A percentile compares a stretch with the other conserved stretches of the same genome.
Conservation (phyloP, 2,888 invertebrate genomes). For the Oligia latruncula region DNA sequence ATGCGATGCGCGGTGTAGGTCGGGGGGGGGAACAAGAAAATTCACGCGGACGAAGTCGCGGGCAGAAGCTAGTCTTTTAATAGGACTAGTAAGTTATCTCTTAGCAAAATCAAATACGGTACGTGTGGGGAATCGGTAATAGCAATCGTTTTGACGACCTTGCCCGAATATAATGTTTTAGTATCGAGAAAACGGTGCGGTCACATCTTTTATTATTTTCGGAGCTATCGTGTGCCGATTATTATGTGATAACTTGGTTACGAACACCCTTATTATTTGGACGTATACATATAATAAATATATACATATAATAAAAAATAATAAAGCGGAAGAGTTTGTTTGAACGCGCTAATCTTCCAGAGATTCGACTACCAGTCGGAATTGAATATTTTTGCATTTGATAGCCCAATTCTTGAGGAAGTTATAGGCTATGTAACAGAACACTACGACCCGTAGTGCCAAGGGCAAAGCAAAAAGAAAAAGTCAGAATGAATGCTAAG, state of each 20-base stretch:
- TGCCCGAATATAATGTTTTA: conserved; percentile 14
- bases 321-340: too few species aligned
- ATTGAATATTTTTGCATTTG: too few species aligned
- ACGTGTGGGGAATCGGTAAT: conserved; percentile 29
- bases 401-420: too few species aligned
- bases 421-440: too few species aligned
- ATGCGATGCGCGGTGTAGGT: too few species aligned
- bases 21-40: too few species aligned
- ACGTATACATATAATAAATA: background rate
- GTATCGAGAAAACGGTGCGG: conserved; percentile 25
- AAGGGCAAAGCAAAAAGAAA: too few species aligned
- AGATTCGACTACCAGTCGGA: too few species aligned
- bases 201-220: conserved; percentile 28
- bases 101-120: conserved; percentile 35
- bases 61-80: background rate
- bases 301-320: too few species aligned
- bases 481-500: too few species aligned
- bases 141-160: background rate
- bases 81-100: conserved; percentile 8
- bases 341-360: too few species aligned
- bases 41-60: background rate
- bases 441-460: too few species aligned
- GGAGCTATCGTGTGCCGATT: conserved; percentile 6
- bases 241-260: conserved; percentile 19
- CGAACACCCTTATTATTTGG: background rate